phyloP scores from a whole-genome alignment of 53 echinoderm and acorn worm species.

The Temnopleurus reevesii region DNA sequence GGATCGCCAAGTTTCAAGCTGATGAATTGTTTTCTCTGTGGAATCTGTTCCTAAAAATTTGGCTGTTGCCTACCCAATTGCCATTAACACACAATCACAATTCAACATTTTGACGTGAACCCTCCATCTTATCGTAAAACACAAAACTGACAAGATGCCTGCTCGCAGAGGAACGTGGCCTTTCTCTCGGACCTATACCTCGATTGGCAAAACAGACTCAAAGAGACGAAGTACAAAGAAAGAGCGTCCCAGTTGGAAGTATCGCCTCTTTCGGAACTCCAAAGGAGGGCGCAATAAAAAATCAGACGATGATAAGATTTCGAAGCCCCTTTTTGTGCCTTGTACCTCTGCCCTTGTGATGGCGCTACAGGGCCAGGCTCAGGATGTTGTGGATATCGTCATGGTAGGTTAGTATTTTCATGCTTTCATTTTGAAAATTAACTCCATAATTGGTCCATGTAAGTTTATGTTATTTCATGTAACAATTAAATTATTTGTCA shows the following conservation, averaged over 20 bases:
- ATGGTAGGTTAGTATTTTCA: slow-evolving; percentile 89
- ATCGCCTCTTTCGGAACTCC: slow-evolving; percentile 46
- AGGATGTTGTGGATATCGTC: slow-evolving; percentile 89
- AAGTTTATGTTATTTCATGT: too few relatives aligned
- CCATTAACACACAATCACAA: not conserved
- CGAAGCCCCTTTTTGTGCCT: slow-evolving; percentile 89
- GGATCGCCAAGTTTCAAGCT: not conserved
- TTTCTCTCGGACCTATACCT: slow-evolving; percentile 30
- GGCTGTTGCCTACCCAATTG: not conserved
- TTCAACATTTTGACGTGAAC: not conserved
- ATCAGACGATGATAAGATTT: slow-evolving; percentile 62
- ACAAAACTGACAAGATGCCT: slow-evolving; percentile 35
- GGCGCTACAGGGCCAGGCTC: slow-evolving; percentile 83
- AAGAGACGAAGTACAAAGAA: slow-evolving; percentile 26
- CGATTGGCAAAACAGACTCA: not conserved
- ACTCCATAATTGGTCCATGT: not conserved
- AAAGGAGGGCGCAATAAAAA: slow-evolving; percentile 56
- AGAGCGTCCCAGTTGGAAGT: slow-evolving; percentile 6
- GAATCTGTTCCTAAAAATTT: not conserved
- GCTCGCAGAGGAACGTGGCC: slow-evolving; percentile 31
- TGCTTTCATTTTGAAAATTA: not conserved
- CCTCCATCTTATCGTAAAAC: not conserved
- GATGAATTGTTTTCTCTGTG: not conserved
- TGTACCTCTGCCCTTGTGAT: slow-evolving; percentile 93
- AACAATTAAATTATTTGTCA: too few relatives aligned